Percentiles rank a stretch among this genome's conserved stretches.
Evolutionary conservation across 2,797 vertebrate species (phyloP).

Genomic region (Poecilia wingei): DNA sequence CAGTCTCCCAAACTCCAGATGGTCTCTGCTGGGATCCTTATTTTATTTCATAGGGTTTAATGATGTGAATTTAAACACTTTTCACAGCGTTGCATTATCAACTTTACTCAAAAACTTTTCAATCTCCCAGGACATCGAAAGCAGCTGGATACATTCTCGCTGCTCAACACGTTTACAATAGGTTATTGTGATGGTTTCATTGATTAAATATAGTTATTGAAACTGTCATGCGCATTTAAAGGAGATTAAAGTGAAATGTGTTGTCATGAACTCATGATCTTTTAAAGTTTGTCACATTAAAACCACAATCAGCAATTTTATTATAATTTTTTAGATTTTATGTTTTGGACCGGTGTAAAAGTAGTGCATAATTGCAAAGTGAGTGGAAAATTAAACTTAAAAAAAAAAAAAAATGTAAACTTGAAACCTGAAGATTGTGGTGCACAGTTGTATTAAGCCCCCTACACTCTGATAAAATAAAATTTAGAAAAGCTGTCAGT

Average conservation of each 20-base stretch:
- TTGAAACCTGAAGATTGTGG: neutral
- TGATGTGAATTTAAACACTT: conserved; percentile 39
- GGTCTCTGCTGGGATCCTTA: conserved; percentile 30
- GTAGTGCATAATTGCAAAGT: neutral
- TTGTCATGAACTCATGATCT: neutral
- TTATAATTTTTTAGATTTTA: neutral
- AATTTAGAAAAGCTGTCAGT: neutral
- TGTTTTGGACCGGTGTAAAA: neutral
- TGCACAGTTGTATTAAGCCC: neutral
- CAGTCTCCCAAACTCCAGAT: conserved; percentile 36
- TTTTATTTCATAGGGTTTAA: conserved; percentile 34
- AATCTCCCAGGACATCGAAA: conserved; percentile 2
- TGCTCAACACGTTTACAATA: conserved; percentile 6
- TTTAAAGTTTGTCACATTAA: neutral
- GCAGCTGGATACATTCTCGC: conserved; percentile 6
- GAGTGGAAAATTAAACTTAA: neutral
- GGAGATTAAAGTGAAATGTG: neutral
- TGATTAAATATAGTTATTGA: neutral
- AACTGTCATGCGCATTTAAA: neutral
- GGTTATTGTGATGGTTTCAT: conserved; percentile 35
- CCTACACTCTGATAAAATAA: neutral
- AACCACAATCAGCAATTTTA: neutral
- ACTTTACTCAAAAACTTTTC: conserved; percentile 24
- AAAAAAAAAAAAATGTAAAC: neutral
- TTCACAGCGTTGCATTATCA: conserved; percentile 15